These are phyloP conservation scores for Hydra vulgaris DNA, from an alignment of 30 jellyfish, hydroid and myxozoan species.

Conservation along the genomic window DNA sequence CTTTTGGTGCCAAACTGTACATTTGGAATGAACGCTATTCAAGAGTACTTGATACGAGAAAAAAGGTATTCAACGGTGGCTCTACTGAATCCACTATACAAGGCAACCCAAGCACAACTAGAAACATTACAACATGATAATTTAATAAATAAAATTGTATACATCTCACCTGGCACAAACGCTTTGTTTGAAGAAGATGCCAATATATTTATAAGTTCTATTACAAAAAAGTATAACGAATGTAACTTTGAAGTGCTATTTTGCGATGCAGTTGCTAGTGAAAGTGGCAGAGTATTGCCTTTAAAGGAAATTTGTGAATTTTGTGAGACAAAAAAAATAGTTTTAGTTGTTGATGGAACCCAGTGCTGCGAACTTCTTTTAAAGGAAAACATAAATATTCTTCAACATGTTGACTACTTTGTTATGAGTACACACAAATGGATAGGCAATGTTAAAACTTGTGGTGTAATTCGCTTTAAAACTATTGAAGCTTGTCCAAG, in stretches of 20 bases:
- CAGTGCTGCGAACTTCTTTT: conserved; percentile 26
- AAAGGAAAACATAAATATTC: conserved; percentile 2
- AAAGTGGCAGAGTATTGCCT: conserved; percentile 25
- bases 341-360: conserved; percentile 28
- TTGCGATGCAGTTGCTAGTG: conserved; percentile 29
- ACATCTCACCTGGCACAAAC: conserved; percentile 5
- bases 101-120: conserved; percentile 12
- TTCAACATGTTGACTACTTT: conserved; percentile 13
- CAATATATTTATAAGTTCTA: background rate
- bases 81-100: conserved; percentile 17
- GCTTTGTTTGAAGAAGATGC: conserved; percentile 27
- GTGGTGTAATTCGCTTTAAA: conserved; percentile 19
- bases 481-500: background rate
- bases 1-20: conserved; percentile 26
- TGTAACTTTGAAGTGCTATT: conserved; percentile 5
- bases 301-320: conserved; percentile 6
- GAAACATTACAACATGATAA: background rate
- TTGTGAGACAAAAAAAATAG: background rate
- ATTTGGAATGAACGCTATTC: conserved; percentile 22
- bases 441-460: conserved; percentile 24
- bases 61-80: background rate
- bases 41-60: conserved; percentile 13
- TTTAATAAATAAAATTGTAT: background rate
- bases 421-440: conserved; percentile 33
- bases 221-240: background rate